Evolutionary conservation across 1,140 invertebrate genomes (phyloP), one percentile per base, ranked within the genome.

Genomic region (Chrysoperla carnea): DNA sequence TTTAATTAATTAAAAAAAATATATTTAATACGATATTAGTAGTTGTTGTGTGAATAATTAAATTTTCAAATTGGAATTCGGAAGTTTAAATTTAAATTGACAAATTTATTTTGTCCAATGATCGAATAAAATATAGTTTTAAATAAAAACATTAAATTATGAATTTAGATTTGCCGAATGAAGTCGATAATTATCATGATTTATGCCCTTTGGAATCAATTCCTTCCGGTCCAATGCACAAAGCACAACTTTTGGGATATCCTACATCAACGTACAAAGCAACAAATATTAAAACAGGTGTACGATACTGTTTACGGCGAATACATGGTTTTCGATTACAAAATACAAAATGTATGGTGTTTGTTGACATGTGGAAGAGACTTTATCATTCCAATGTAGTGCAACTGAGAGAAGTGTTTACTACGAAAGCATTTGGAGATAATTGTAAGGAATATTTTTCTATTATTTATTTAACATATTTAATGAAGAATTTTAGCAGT

Each of bases 401-500:
- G 36, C 78, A 85, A 49, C 67, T 96, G 33, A 73, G 84, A 58
- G 89, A 95, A 63, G 84, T 90, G 42, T 96, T 97, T 63, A 89
- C 88, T 8, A 95, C 92, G 29, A 93, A 93, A 67, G 81, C 82
- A 31, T 96, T 96, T 67, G 84, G 85, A 54, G 93, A 96, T 72
- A 83, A 87, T 68, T 95, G 87, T 91, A 64, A 73, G 82, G 77
- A 54, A 43, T 44, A 37, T 23, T 33, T 23, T 23, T 23, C 17
- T 23, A 23, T 23, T 23, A 23, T 23, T 3, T 23, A 23, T 23
- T 3, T 23, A 23, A 23, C 17, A 23, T 3, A 23, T 5, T 23
- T 3, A 23, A 23, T 3, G n/a, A 2, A 23, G 5, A 23, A 23
- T 23, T 23, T 23, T 23, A 23, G 17, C 17, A 23, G 17, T 23